Conservation (phyloP, 1,140 invertebrate species). For the Ceratosolen fusciceps region DNA sequence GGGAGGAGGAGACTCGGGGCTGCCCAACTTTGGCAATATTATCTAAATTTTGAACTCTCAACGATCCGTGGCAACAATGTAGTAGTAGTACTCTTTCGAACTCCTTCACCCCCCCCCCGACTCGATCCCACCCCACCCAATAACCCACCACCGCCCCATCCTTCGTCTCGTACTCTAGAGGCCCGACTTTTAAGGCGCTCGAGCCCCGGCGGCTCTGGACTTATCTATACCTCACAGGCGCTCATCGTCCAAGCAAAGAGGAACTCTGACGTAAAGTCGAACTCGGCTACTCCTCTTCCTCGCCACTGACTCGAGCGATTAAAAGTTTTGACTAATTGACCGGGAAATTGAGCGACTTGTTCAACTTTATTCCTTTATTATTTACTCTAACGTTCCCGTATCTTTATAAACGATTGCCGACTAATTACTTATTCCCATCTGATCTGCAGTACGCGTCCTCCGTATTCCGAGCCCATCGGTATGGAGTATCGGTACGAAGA, state of each 20-base stretch:
- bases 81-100: no score
- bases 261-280: conserved; percentile 15
- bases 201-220: background rate
- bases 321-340: conserved; percentile 52
- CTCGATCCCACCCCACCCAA: no score
- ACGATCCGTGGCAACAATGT: conserved; percentile 18
- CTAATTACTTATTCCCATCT: no score
- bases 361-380: background rate
- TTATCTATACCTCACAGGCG: conserved; percentile 40
- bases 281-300: conserved; percentile 32
- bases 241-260: background rate
- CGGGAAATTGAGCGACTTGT: conserved; percentile 40
- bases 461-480: no score
- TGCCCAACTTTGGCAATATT: conserved; percentile 37
- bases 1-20: no score
- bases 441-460: no score
- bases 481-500: no score
- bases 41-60: conserved; percentile 42
- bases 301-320: conserved; percentile 41
- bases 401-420: no score
- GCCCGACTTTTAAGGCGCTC: conserved; percentile 32
- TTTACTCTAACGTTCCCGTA: no score
- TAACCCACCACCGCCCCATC: background rate
- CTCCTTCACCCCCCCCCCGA: no score
- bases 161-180: no score